A percentile compares a stretch with the other conserved stretches of the same genome.
These are phyloP conservation scores for Macrocentrus cingulum DNA, from an alignment of 1,140 invertebrate genomes.

Conservation along the genomic window DNA sequence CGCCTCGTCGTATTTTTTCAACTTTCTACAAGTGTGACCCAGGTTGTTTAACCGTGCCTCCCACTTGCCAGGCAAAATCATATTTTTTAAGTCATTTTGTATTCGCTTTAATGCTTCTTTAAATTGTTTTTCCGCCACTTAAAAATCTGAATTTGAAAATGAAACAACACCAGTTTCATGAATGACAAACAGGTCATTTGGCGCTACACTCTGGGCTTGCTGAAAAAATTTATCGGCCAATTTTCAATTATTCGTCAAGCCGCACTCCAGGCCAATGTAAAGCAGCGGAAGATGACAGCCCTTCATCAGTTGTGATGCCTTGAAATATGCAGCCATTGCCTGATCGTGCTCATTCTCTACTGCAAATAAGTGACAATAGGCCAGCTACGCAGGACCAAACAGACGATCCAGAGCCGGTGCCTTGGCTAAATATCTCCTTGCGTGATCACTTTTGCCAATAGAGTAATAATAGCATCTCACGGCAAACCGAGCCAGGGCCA, in stretches of 20 bases:
- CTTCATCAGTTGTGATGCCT: slow-evolving; percentile 73
- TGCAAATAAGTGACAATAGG: slow-evolving; percentile 96
- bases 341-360: slow-evolving; percentile 97
- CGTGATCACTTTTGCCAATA: slow-evolving; percentile 81
- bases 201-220: slow-evolving; percentile 80
- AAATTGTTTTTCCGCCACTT: slow-evolving; percentile 75
- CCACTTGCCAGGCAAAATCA: slow-evolving; percentile 69
- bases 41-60: slow-evolving; percentile 92
- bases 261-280: slow-evolving; percentile 95
- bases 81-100: slow-evolving; percentile 49
- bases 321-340: slow-evolving; percentile 97
- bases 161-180: slow-evolving; percentile 95
- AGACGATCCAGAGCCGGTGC: slow-evolving; percentile 85
- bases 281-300: slow-evolving; percentile 86
- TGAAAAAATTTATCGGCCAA: slow-evolving; percentile 92
- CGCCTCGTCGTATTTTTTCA: slow-evolving; percentile 80
- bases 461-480: slow-evolving; percentile 94
- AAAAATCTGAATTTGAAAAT: slow-evolving; percentile 81
- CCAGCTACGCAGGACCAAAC: slow-evolving; percentile 94
- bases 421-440: slow-evolving; percentile 87
- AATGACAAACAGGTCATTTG: slow-evolving; percentile 89
- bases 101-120: slow-evolving; percentile 73
- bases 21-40: slow-evolving; percentile 86
- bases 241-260: slow-evolving; percentile 88
- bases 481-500: slow-evolving; percentile 93